Evolutionary conservation across 2,797 vertebrate genomes (phyloP).

Genomic region (Morus bassanus): DNA sequence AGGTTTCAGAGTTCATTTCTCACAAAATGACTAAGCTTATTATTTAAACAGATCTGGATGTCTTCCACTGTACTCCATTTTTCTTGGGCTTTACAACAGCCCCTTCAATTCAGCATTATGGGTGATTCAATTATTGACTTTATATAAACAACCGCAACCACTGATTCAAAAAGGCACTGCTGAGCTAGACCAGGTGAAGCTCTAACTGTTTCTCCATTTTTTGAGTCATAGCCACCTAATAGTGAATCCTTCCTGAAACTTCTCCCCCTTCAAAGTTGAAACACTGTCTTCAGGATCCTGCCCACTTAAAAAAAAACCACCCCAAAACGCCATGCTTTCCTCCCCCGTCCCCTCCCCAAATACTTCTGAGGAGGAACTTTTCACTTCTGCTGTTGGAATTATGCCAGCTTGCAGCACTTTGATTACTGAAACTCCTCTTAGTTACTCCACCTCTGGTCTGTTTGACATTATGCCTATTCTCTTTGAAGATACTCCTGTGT

Average conservation of each 20-base stretch:
- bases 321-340: neutral
- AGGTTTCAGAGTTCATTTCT: neutral
- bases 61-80: neutral
- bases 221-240: neutral
- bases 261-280: neutral
- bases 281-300: neutral
- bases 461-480: neutral
- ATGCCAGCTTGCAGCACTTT: neutral
- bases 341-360: accelerated
- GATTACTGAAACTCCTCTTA: neutral
- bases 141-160: neutral
- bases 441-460: neutral
- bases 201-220: neutral
- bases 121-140: neutral
- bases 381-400: neutral
- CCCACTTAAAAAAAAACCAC: neutral
- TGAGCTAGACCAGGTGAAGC: neutral
- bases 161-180: neutral
- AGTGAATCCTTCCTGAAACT: neutral
- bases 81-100: neutral
- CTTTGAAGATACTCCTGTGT: neutral
- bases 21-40: neutral
- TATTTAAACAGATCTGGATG: neutral
- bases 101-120: neutral
- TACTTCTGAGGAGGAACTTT: neutral